Evolutionary conservation across 2,113 vertebrate genomes (phyloP).

Genomic region (Ellobius talpinus): DNA sequence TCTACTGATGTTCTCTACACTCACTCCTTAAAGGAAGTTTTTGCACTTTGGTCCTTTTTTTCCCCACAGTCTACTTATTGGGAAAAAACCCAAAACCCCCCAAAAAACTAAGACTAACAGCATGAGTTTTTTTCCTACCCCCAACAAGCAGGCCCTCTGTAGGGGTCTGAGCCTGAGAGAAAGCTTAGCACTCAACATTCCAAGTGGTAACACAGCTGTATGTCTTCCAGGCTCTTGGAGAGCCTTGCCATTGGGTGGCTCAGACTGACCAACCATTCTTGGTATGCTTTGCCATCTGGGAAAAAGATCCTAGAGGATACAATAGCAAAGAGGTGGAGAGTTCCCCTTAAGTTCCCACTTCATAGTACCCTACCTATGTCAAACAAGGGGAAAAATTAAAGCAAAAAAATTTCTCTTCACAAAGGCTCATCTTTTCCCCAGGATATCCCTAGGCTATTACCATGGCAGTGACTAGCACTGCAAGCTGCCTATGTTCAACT

Average conservation of each 20-base stretch:
- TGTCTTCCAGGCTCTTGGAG: not conserved
- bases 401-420: not conserved
- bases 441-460: not conserved
- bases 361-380: rapidly evolving
- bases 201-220: rapidly evolving
- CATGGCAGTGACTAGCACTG: not conserved
- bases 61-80: not conserved
- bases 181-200: not conserved
- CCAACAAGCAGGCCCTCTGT: not conserved
- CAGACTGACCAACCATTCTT: not conserved
- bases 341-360: not conserved
- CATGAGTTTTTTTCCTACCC: not conserved
- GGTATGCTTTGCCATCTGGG: not conserved
- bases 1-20: not conserved
- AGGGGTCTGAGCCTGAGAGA: not conserved
- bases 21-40: not conserved
- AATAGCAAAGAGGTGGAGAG: not conserved
- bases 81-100: not conserved
- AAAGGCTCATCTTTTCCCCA: not conserved
- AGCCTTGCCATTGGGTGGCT: not conserved
- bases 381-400: not conserved
- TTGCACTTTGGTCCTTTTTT: not conserved
- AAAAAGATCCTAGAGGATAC: not conserved
- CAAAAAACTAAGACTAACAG: not conserved
- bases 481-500: not conserved